Evolutionary conservation across 1,140 invertebrate species (phyloP), one percentile per base, ranked within the genome.

Genomic region (Caenorhabditis brenneri): DNA sequence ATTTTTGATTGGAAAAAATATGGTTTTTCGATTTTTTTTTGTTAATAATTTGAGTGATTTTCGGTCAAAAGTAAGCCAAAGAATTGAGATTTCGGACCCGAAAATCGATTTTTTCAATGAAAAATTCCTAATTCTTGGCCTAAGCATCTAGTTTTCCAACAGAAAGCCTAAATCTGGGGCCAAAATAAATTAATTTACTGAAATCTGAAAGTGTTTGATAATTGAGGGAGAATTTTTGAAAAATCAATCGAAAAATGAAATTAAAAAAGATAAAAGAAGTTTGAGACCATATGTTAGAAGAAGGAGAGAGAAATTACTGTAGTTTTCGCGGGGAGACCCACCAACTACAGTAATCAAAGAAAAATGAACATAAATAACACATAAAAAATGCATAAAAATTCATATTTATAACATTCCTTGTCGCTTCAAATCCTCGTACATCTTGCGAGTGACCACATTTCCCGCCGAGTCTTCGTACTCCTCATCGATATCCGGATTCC

Each of bases 401-500:
- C 16, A 29, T 4, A 55, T 87, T 91, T 88, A 99, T 31, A 99
- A 92, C 80, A 99, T 93, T 79, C 97, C 97, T 93, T 99, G 98
- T 91, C 97, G 93, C 91, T 99, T 98, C 80, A 99, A 93, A 94
- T 99, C 97, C 91, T 99, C 97, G 91, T 95, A 99, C 0, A 96
- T 99, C 92, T 98, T 98, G 84, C 96, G 94, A 92, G 97, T 99
- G 0, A 99, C 96, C 22, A 99, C 98, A 93, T 99, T 99, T 36
- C 98, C 98, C 88, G 94, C 93, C 0, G 96, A 97, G 93, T 99
- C 98, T 93, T 99, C 98, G 93, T 95, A 99, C 91, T 99, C 98
- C 92, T 99, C 98, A 92, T 93, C 93, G 55, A 91, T 91, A 90
- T 99, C 97, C 0, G 97, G 95, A 88, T 97, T 95, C 95, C 97